These are phyloP conservation scores for Diceros bicornis DNA, from an alignment of 2,797 vertebrate genomes.

Conservation along the genomic window DNA sequence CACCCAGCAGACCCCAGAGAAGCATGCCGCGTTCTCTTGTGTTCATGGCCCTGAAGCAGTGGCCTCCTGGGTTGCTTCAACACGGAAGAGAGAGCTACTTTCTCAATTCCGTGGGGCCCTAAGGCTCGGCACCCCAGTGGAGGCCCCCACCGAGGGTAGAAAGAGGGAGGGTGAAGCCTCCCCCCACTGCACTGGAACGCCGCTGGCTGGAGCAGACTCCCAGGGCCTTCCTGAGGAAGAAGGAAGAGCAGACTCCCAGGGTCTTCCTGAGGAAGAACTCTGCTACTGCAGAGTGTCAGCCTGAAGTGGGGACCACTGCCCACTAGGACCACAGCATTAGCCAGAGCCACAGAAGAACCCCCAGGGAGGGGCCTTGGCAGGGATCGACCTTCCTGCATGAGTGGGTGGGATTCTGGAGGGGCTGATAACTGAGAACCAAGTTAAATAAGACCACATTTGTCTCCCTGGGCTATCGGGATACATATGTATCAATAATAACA, in stretches of 20 bases:
- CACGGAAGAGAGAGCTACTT: neutral
- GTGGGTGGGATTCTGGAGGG: fast-evolving
- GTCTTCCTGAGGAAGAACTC: no score
- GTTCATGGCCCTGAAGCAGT: fast-evolving
- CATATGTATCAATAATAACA: neutral
- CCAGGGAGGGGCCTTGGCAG: neutral
- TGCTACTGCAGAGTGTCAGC: neutral
- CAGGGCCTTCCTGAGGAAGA: fast-evolving
- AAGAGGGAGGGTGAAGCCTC: neutral
- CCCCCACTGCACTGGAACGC: neutral
- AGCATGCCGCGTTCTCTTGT: neutral
- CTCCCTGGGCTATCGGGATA: no score
- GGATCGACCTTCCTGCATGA: neutral
- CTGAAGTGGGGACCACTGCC: fast-evolving
- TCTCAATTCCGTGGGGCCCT: neutral
- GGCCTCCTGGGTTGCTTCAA: no score
- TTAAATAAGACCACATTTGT: neutral
- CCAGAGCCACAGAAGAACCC: neutral
- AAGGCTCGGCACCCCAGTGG: neutral
- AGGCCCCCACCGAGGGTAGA: neutral
- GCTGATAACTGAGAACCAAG: no score
- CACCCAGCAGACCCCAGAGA: neutral
- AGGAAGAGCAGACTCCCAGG: neutral
- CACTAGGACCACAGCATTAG: neutral
- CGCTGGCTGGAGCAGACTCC: neutral